Evolutionary conservation across 1,140 invertebrate genomes (phyloP), one percentile per base, ranked within the genome.

Genomic region (Drosophila cardini): DNA sequence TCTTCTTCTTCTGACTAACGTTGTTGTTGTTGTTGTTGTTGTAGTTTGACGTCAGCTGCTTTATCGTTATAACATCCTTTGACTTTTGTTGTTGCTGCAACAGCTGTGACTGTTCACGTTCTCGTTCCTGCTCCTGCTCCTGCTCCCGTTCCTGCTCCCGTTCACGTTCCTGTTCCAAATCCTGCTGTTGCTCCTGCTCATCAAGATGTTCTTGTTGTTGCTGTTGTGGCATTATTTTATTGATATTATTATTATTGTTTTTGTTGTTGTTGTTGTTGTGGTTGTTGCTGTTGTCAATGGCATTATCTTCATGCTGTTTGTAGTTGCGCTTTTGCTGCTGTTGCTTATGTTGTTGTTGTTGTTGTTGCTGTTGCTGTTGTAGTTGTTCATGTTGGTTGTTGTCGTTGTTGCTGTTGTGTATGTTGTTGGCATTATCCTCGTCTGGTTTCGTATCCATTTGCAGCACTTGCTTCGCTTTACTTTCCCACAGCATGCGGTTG

Each of bases 401-500:
- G 21, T 5, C 0, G 21, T 4, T 21, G 21, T 4, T 21, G 21
- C 21, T 26, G 21, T n/a, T n/a, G n/a, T n/a, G n/a, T n/a, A n/a
- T 65, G 34, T 67, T 75, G 63, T 79, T 79, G 16, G 43, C 71
- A 52, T 76, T 78, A 50, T 76, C 72, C 64, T 91, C 89, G 52
- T 86, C 81, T 30, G 80, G 74, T 50, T 81, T 84, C 7, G 58
- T 13, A 42, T 79, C 78, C 76, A 91, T 75, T 56, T 91, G 89
- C 60, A 93, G 67, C 62, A 94, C 92, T 79, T 94, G 91, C 79
- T 93, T 93, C 46, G 93, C 94, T 82, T 93, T 94, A 80, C 92
- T 92, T 70, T 93, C 93, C 94, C 94, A 94, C 48, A 93, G 85
- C 71, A 93, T 92, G 76, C 93, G 93, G 79, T 94, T 93, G 65